Conservation (phyloP, 2,888 invertebrate species). For the Hyposoter dolosus region DNA sequence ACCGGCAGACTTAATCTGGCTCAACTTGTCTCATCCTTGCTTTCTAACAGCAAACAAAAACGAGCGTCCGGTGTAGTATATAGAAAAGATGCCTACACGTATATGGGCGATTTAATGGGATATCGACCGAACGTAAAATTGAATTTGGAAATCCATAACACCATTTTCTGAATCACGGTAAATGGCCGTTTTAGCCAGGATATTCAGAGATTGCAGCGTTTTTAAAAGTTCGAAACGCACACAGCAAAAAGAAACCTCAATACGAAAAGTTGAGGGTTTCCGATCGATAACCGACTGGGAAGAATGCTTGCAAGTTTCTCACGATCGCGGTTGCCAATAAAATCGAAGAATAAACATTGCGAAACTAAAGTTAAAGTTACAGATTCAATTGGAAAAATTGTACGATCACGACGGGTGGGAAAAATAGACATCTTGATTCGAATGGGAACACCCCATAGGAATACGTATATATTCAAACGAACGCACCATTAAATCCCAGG, state of each 20-base stretch:
- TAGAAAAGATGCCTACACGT: neutral
- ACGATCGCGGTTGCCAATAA: neutral
- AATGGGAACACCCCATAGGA: neutral
- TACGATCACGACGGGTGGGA: neutral
- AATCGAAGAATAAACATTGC: neutral
- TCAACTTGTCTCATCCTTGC: conserved; percentile 61
- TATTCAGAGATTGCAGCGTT: neutral
- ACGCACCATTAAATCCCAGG: conserved; percentile 71
- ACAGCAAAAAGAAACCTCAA: too few relatives aligned
- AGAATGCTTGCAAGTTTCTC: neutral
- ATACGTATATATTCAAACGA: conserved; percentile 61
- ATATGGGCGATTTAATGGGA: neutral
- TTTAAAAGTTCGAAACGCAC: too few relatives aligned
- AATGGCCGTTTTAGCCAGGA: neutral
- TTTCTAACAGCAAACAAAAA: conserved; percentile 17
- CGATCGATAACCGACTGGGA: neutral
- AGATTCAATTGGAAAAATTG: neutral
- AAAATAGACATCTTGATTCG: neutral
- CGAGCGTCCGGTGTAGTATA: neutral
- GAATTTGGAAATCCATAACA: neutral
- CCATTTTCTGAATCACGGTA: neutral
- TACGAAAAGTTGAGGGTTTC: neutral
- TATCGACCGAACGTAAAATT: neutral
- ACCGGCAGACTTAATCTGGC: conserved; percentile 68
- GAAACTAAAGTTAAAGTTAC: neutral